Evolutionary conservation across 1,140 invertebrate genomes (phyloP), one percentile per base, ranked within the genome.

Genomic region (Bombus superbus): DNA sequence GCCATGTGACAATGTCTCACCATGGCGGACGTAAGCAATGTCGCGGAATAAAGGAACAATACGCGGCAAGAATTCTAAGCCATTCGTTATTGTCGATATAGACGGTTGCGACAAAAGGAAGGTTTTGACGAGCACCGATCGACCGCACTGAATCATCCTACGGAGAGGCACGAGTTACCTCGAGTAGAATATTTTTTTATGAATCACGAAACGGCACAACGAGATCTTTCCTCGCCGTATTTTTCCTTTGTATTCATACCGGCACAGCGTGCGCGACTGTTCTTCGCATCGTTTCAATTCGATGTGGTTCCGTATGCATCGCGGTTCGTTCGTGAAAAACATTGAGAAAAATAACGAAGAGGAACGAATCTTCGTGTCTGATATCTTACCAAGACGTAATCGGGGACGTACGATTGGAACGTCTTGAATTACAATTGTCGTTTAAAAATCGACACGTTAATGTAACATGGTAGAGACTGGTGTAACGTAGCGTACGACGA

Each of bases 121-220:
- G 59, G 42, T 73, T 85, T 81, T 38, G 66, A 85, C 69, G 83
- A 81, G 42, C 5, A 38, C 15, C 32, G 69, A 73, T 81, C 75
- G 77, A 38, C 32, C 38, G 28, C 35, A 81, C 53, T 85, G 77
- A 85, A 85, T 85, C 83, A 69, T 77, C 32, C n/a, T 32, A 35
- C 75, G 68, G 28, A n/a, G 59, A 62, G 28, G 53, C 66, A 64
- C 68, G 22, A 47, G 57, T 57, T n/a, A 66, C 40, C 32, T 84
- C 66, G 1, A n/a, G 66, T 44, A 59, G 82, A 84, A 84, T 79
- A 71, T 66, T 62, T 84, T 83, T 79, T 79, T 84, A 47, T 72
- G 82, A 79, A 79, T 79, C 74, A 72, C 38, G 64, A 28, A 78
- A 35, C 59, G 38, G 9, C 35, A 57, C 35, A 35, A 10, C 15